Conservation (phyloP, 2,113 vertebrate genomes). For the Camarhynchus parvulus region DNA sequence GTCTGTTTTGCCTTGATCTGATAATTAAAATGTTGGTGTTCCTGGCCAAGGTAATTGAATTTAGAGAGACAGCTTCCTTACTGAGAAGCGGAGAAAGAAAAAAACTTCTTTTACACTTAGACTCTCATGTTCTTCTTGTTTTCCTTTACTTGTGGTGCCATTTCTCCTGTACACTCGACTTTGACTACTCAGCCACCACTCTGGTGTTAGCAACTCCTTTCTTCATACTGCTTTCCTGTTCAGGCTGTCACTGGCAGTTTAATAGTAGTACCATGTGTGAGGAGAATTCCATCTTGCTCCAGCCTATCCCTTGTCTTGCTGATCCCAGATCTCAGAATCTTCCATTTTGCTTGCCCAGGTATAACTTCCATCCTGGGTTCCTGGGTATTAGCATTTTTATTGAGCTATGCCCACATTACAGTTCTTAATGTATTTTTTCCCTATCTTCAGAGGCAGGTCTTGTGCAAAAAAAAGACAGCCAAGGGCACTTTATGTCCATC, state of each 20-base stretch:
- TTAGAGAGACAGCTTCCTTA: neutral
- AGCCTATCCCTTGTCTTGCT: neutral
- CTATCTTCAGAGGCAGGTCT: neutral
- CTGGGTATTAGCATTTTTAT: neutral
- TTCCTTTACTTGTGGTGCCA: neutral
- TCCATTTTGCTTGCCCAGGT: neutral
- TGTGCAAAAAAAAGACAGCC: neutral
- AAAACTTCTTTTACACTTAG: neutral
- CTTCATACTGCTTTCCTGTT: neutral
- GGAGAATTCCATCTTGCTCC: neutral
- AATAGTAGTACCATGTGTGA: neutral
- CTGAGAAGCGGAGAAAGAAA: neutral
- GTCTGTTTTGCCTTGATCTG: neutral
- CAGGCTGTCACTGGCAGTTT: neutral
- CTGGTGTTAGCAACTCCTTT: neutral
- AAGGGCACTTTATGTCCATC: neutral
- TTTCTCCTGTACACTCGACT: neutral
- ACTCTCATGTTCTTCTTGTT: neutral
- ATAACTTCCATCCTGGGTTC: neutral
- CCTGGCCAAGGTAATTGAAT: neutral
- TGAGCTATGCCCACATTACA: neutral
- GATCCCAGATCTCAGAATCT: neutral
- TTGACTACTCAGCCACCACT: neutral
- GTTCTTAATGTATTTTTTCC: neutral
- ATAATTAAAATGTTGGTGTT: neutral